A percentile compares a stretch with the other conserved stretches of the same genome.
phyloP scores from a whole-genome alignment of 1,140 invertebrate genomes.

The Drosophila melanogaster region Release_6_plus_ISO1_MT NT_033779.5:7494501-7495000 shows the following conservation, averaged over 20 bases:
- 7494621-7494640: conserved; percentile 70
- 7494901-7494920: conserved; percentile 54
- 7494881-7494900: conserved; percentile 39
- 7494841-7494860: conserved; percentile 11
- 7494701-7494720: neutral
- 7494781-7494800: conserved; percentile 35
- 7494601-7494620: conserved; percentile 60
- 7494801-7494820: neutral
- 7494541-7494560: neutral
- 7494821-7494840: conserved; percentile 35
- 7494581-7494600: conserved; percentile 20
- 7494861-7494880: conserved; percentile 34
- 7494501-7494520: neutral
- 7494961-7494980: neutral
- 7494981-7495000: neutral
- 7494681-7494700: conserved; percentile 13
- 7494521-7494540: too few species aligned
- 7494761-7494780: neutral
- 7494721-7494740: neutral
- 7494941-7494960: conserved; percentile 47
- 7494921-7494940: conserved; percentile 60
- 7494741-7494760: neutral
- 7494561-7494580: neutral
- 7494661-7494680: conserved; percentile 57
- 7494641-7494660: conserved; percentile 51